These are phyloP conservation scores for Anas acuta DNA, from an alignment of 2,797 vertebrate species.

Conservation along the genomic window DNA sequence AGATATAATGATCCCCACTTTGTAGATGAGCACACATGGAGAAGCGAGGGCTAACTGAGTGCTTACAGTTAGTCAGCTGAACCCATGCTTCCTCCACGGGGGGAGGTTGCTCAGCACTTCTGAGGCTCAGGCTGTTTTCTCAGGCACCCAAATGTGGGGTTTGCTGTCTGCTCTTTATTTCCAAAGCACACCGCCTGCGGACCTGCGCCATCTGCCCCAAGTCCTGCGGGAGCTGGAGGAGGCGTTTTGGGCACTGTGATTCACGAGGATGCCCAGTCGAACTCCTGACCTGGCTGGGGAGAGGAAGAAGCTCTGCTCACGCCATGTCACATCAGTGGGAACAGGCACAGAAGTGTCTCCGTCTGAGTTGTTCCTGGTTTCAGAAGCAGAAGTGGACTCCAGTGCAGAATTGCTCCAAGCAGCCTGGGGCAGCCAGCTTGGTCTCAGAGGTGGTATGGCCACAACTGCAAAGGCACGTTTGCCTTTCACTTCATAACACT, in stretches of 20 bases:
- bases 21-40: constrained; percentile 30
- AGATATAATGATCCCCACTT: constrained; percentile 54
- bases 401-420: not conserved
- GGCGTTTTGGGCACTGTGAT: accelerated
- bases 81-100: not conserved
- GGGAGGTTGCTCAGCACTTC: constrained; percentile 44
- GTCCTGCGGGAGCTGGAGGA: not conserved
- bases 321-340: not conserved
- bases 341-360: not conserved
- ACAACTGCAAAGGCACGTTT: accelerated
- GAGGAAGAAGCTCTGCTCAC: not conserved
- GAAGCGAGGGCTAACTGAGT: constrained; percentile 32
- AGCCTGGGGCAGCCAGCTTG: not conserved
- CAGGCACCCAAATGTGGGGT: not conserved
- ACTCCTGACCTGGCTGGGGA: not conserved
- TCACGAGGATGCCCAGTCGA: not conserved
- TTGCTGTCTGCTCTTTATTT: not conserved
- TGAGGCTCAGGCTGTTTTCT: not conserved
- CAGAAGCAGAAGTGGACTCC: not conserved
- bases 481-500: not conserved
- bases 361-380: not conserved
- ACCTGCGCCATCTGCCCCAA: not conserved
- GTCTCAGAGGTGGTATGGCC: not conserved
- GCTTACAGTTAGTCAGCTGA: constrained; percentile 69
- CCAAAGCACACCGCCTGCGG: not conserved